Conservation (phyloP, 2,888 invertebrate species). For the Cenopis cana region DNA sequence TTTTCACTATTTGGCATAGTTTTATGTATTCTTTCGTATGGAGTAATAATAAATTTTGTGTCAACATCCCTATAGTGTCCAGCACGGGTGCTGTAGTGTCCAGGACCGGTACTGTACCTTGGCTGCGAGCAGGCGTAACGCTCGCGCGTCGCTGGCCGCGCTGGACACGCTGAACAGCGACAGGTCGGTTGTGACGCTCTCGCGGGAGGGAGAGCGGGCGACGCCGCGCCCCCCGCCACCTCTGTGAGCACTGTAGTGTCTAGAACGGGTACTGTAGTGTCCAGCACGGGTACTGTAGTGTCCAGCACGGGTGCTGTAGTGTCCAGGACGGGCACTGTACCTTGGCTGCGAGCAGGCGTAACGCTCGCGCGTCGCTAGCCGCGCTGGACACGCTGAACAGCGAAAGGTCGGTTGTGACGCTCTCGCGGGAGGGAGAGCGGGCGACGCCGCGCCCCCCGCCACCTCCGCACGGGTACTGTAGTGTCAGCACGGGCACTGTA, state of each 20-base stretch:
- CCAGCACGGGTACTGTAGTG: slow-evolving; percentile 91
- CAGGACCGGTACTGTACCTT: neutral
- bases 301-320: slow-evolving; percentile 57
- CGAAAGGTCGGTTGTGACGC: slow-evolving; percentile 92
- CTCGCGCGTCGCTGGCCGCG: slow-evolving; percentile 77
- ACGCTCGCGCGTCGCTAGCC: slow-evolving; percentile 75
- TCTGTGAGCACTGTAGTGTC: slow-evolving; percentile 59
- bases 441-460: slow-evolving; percentile 72
- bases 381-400: slow-evolving; percentile 90
- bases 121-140: slow-evolving; percentile 65
- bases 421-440: slow-evolving; percentile 93
- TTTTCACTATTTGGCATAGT: no score
- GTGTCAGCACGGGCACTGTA: slow-evolving; percentile 86
- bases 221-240: slow-evolving; percentile 71
- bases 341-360: slow-evolving; percentile 62
- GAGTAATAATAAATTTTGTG: no score
- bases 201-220: slow-evolving; percentile 91
- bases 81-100: slow-evolving; percentile 64
- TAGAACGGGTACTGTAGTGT: slow-evolving; percentile 92
- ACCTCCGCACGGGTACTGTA: slow-evolving; percentile 63
- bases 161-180: slow-evolving; percentile 92
- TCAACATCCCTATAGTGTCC: slow-evolving; percentile 91
- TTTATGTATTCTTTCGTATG: no score
- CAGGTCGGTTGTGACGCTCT: slow-evolving; percentile 93
- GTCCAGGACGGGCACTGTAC: slow-evolving; percentile 86